A percentile compares a stretch with the other conserved stretches of the same genome.
Evolutionary conservation across 2,113 vertebrate species (phyloP).

Genomic region (Podilymbus podiceps): DNA sequence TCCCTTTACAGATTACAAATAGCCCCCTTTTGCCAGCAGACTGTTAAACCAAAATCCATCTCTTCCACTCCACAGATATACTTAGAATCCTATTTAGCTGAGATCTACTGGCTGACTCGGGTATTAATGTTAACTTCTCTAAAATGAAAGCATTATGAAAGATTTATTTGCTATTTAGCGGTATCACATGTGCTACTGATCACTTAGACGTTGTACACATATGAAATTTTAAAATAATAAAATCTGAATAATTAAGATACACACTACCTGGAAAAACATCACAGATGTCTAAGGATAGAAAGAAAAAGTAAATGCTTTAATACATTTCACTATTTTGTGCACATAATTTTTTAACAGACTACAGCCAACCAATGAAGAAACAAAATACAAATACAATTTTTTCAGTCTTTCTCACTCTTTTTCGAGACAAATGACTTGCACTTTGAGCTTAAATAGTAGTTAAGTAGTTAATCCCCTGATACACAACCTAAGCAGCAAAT

Average conservation of each 20-base stretch:
- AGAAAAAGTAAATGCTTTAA: background rate
- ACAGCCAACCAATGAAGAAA: background rate
- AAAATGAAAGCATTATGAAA: background rate
- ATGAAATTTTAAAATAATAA: background rate
- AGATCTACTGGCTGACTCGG: background rate
- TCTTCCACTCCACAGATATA: background rate
- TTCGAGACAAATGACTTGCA: background rate
- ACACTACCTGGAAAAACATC: background rate
- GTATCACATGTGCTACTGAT: background rate
- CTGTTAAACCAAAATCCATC: background rate
- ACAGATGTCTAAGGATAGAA: background rate
- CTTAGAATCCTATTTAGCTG: background rate
- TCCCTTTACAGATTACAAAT: background rate
- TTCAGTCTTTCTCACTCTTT: background rate
- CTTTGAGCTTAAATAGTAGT: background rate
- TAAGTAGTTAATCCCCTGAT: background rate
- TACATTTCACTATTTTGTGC: background rate
- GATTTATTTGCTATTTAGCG: background rate
- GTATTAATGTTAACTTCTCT: background rate
- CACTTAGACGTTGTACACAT: background rate
- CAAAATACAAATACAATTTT: background rate
- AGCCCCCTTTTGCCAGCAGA: background rate
- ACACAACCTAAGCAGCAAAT: background rate
- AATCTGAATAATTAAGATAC: background rate
- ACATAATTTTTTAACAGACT: slow-evolving; percentile 5